Evolutionary conservation across 1,140 invertebrate genomes (phyloP).

Genomic region (Drosophila arizonae): DNA sequence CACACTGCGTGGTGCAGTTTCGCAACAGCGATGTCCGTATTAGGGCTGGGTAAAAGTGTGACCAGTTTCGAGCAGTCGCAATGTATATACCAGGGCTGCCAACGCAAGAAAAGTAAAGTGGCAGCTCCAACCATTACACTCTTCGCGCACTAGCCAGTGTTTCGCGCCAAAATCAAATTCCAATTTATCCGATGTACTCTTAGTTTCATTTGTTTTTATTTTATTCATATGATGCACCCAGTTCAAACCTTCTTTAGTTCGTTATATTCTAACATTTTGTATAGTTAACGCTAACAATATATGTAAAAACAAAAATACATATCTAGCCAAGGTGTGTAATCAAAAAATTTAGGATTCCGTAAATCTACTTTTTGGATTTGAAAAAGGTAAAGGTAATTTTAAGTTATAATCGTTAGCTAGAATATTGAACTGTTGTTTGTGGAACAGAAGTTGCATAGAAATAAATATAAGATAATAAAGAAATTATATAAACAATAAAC

Average conservation of each 20-base stretch:
- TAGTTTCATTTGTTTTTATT: constrained; percentile 31
- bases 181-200: not conserved
- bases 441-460: constrained; percentile 57
- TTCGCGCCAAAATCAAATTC: not conserved
- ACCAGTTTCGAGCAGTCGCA: not conserved
- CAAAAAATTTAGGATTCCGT: constrained; percentile 52
- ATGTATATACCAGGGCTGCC: constrained; percentile 1
- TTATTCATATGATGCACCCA: constrained; percentile 45
- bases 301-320: constrained; percentile 60
- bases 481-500: constrained; percentile 63
- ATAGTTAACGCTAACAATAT: constrained; percentile 51
- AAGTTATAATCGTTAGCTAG: constrained; percentile 47
- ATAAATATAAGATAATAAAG: constrained; percentile 64
- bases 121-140: not conserved
- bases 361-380: constrained; percentile 72
- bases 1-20: constrained; percentile 46
- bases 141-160: too few relatives aligned
- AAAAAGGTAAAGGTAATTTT: constrained; percentile 49
- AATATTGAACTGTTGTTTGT: constrained; percentile 38
- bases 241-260: constrained; percentile 28
- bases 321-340: constrained; percentile 57
- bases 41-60: constrained; percentile 32
- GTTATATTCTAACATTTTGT: constrained; percentile 41
- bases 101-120: not conserved
- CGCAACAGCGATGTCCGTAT: constrained; percentile 32